phyloP scores from a whole-genome alignment of 2,113 vertebrate species.

The Cynoglossus semilaevis region DNA sequence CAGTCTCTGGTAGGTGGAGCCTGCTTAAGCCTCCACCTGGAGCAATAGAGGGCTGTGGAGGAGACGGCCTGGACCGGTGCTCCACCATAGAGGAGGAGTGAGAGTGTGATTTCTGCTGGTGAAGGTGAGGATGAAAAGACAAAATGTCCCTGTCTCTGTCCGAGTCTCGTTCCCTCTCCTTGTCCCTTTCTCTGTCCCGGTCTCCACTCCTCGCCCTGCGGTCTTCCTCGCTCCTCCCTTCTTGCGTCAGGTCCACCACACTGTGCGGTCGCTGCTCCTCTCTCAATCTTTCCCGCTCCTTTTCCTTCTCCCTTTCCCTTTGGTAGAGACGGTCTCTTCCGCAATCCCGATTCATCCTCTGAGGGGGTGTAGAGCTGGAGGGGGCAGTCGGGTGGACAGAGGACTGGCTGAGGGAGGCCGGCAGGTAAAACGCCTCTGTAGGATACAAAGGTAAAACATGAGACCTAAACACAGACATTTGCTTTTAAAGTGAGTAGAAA shows the following conservation, averaged over 20 bases:
- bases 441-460: slow-evolving; percentile 27
- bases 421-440: slow-evolving; percentile 90
- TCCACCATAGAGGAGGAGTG: slow-evolving; percentile 42
- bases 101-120: slow-evolving; percentile 55
- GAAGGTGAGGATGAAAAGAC: slow-evolving; percentile 49
- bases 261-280: slow-evolving; percentile 68
- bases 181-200: slow-evolving; percentile 41
- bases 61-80: slow-evolving; percentile 50
- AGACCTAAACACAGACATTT: slow-evolving; percentile 3
- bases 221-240: slow-evolving; percentile 68
- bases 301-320: slow-evolving; percentile 73
- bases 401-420: slow-evolving; percentile 74
- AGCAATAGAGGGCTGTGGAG: slow-evolving; percentile 44
- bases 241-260: slow-evolving; percentile 82
- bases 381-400: slow-evolving; percentile 71
- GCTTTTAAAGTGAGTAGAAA: not conserved
- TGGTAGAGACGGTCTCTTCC: slow-evolving; percentile 74
- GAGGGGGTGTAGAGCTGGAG: slow-evolving; percentile 74
- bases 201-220: slow-evolving; percentile 43
- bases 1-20: slow-evolving; percentile 75
- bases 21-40: slow-evolving; percentile 54
- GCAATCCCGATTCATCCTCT: slow-evolving; percentile 81
- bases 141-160: slow-evolving; percentile 59
- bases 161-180: slow-evolving; percentile 50
- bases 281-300: slow-evolving; percentile 75